A percentile compares a stretch with the other conserved stretches of the same genome.
Evolutionary conservation across 2,888 invertebrate genomes (phyloP).

Genomic region (Synanthedon andrenaeformis): DNA sequence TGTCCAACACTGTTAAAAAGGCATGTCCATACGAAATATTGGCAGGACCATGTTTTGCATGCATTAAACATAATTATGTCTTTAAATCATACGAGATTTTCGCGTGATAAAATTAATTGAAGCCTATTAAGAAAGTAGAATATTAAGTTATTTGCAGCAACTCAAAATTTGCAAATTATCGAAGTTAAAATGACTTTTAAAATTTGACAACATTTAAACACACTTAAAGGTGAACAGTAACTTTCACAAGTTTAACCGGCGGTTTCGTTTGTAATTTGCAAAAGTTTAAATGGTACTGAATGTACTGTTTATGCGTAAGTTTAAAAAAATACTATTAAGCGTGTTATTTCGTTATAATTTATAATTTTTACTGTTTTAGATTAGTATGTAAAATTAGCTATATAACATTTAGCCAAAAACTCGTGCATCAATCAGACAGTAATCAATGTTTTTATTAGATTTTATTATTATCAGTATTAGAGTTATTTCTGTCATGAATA

Average conservation of each 20-base stretch:
- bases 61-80: constrained; percentile 18
- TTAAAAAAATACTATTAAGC: too few species aligned
- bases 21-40: constrained; percentile 22
- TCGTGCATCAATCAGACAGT: too few species aligned
- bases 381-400: too few species aligned
- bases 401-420: too few species aligned
- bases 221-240: neutral
- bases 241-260: neutral
- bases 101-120: neutral
- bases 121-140: neutral
- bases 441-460: too few species aligned
- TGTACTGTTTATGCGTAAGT: too few species aligned
- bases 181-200: neutral
- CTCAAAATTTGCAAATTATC: neutral
- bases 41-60: constrained; percentile 7
- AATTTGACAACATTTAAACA: neutral
- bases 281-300: too few species aligned
- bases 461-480: too few species aligned
- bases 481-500: constrained; percentile 1
- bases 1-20: constrained; percentile 5
- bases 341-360: too few species aligned
- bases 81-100: constrained; percentile 10
- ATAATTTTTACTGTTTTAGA: too few species aligned
- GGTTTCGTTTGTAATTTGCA: too few species aligned
- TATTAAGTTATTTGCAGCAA: neutral